phyloP scores from a whole-genome alignment of 2,797 vertebrate species.

The Mionectes olivaceus region DNA sequence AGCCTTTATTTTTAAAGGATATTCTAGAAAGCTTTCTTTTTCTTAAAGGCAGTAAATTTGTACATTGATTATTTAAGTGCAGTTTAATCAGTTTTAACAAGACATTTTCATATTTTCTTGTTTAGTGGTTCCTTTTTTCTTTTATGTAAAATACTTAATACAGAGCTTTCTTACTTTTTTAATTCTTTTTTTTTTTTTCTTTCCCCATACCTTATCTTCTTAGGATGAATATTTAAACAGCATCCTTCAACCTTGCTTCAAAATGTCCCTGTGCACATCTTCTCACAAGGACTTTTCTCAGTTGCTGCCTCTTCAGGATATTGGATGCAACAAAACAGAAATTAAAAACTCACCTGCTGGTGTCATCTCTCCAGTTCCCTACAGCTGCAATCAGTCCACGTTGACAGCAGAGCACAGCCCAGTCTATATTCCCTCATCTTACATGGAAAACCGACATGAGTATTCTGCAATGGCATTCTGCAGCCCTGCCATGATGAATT shows the following conservation, averaged over 20 bases:
- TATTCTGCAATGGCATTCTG: conserved; percentile 87
- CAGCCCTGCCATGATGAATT: conserved; percentile 84
- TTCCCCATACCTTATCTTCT: background rate
- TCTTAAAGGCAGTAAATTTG: background rate
- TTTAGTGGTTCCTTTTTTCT: background rate
- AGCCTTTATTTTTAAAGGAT: background rate
- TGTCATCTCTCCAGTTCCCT: conserved; percentile 71
- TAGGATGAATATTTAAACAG: conserved; percentile 66
- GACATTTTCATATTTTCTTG: background rate
- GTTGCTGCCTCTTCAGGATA: conserved; percentile 83
- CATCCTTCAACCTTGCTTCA: conserved; percentile 22
- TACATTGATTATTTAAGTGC: background rate
- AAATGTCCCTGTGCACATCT: conserved; percentile 82
- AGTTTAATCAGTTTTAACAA: background rate
- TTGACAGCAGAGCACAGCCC: conserved; percentile 83
- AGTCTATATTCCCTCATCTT: conserved; percentile 89
- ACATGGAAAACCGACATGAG: conserved; percentile 84
- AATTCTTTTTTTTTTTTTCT: background rate
- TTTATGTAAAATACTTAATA: background rate
- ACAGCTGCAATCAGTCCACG: conserved; percentile 77
- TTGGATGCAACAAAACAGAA: conserved; percentile 81
- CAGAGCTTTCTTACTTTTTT: background rate
- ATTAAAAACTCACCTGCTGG: conserved; percentile 79
- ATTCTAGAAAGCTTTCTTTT: background rate
- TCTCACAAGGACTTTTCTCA: conserved; percentile 80